Base-by-base conservation (phyloP, 1,140 invertebrate genomes). In the Drosophila kepulauana region DNA sequence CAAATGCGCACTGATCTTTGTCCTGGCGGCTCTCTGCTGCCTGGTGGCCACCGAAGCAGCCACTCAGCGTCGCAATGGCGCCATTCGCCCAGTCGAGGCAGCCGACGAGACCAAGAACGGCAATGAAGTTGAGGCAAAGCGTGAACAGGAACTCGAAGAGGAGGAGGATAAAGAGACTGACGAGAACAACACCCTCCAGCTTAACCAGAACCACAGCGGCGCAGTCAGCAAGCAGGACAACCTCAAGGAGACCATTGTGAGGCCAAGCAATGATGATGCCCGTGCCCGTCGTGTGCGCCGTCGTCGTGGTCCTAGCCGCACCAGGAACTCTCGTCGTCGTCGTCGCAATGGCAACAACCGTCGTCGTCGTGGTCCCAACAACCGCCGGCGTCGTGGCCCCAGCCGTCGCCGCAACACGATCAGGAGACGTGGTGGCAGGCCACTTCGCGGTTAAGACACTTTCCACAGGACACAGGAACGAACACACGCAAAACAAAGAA, bases 1-100 rank as follows among this genome's bases (percentile, higher is more conserved):
- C 57, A 88, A 88, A 33, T 81, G 64, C 52, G 16, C 74, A 66
- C 51, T 88, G 48, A 80, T 88, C 74, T 89, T 88, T 57, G 85
- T 78, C 57, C 45, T 88, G 54, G 80, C 84, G 64, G 84, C 84
- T 0, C 70, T 88, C 7, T 89, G 85, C 70, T 88, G 84, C 65
- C 74, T 88, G 74, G 45, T 72, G 38, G 56, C 70, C 64, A 78
- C 48, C 35, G 84, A 89, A 16, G 70, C 73, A 16, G 84, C 84
- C 0, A 41, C 77, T 2, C 75, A 75, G 20, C 84, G 84, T 3
- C 82, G 80, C 51, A 51, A 63, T 5, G 70, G 69, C 1, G 61
- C 73, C 13, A 61, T 61, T 43, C 57, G n/a, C 2, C 48, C 35
- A 13, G 8, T 33, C 28, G 51, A 64, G 33, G 41, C 15, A 28